Evolutionary conservation across 2,888 invertebrate genomes (phyloP), one percentile per base, ranked within the genome.

Genomic region (Ormyrus pomaceus): DNA sequence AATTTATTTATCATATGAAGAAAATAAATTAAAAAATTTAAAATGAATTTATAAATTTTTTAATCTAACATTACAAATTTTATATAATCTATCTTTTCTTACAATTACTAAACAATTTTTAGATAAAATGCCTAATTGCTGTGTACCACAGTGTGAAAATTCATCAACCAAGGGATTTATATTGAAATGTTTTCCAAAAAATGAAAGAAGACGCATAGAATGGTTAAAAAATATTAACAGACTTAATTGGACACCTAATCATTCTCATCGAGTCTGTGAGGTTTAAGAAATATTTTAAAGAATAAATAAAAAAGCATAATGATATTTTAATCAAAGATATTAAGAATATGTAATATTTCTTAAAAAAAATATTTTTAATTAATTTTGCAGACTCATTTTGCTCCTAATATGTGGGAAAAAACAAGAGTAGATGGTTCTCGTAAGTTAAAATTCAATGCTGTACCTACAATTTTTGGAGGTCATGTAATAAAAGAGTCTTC

Each of bases 371-470:
- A 62, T 5, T 19, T 53, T 3, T 13, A 13, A 51, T 8, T 51
- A 51, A 55, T 19, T 55, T 70, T 78, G 2, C 50, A 76, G 77
- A 70, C 11, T 55, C 82, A 82, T 11, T 82, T 82, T 82, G 70
- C 62, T 58, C 59, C 82, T 64, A 46, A 61, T 9, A 82, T 82
- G 82, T 82, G 82, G 82, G 82, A 82, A 78, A 82, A 80, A 72
- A 64, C 55, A 0, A 73, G 82, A 71, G 77, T 82, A 50, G 82
- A 82, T 71, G 82, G 82, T 6, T 58, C 73, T 11, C 70, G 75
- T 9, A 82, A 82, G 50, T 72, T 82, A 34, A 82, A 80, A 61
- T 62, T 9, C 11, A 71, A 75, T 71, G 82, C 82, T 53, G 69
- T 82, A n/a, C 82, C 82, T 19, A 79, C 79, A 56, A 68, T 81